Base-by-base conservation (phyloP, 2,797 vertebrate genomes). In the Fundulus diaphanus region DNA sequence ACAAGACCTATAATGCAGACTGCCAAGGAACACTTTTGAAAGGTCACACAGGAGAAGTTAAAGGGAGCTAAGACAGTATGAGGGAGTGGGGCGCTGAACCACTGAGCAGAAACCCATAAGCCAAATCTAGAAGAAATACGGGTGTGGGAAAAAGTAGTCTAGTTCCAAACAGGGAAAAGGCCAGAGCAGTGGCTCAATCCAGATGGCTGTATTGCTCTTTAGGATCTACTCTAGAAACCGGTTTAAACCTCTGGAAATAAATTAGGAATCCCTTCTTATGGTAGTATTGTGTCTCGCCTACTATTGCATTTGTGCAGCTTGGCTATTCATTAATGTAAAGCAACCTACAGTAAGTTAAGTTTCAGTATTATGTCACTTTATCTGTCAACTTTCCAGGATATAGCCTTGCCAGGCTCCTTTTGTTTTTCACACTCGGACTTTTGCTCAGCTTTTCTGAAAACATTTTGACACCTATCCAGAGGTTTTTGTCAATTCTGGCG, bases 1-100 rank as follows among this genome's bases (percentile, higher is more conserved):
- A 71, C 87, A 83, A 80, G 83, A 85, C 83, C 76, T 76, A 79
- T 82, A 80, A 90, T 65, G 68, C 76, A 86, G 80, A 81, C 74
- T 73, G 83, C 85, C 79, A 83, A 79, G 77, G 59, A 76, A 52
- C 22, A 65, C 72, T 5, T 66, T 68, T 70, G 68, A 92, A 91
- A 91, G 91, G 91, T 91, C 87, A 89, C 74, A 0, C 87, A 82
- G 87, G 69, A 81, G 83, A 83, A 52, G 76, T 33, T 76, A 11
- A 80, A 68, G 65, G 44, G 44, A 68, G 77, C 52, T n/a, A 3
- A 61, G 77, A 72, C 54, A 42, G 69, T 65, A 79, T 1, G 63
- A 83, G 71, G 83, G 82, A 81, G 72, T 66, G 70, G 35, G 72
- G 52, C 52, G n/a, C 29, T 67, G 78, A 82, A 74, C 84, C 72